Evolutionary conservation across 2,888 invertebrate species (phyloP).

Genomic region (Eupithecia dodoneata): DNA sequence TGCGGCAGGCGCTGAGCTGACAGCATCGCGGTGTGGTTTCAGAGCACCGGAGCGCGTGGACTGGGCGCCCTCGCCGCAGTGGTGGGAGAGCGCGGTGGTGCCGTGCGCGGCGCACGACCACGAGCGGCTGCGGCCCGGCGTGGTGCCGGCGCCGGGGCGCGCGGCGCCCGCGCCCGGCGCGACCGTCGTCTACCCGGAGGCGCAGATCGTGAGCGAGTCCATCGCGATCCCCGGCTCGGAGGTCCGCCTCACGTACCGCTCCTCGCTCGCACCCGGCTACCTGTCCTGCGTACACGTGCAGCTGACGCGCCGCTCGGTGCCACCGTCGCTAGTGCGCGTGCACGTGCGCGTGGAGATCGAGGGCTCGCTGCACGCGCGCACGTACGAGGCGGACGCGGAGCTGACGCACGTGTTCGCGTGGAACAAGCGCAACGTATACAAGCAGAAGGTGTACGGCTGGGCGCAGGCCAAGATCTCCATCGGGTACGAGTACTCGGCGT

Average conservation of each 20-base stretch:
- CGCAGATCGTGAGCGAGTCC: conserved; percentile 98
- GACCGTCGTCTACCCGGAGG: conserved; percentile 95
- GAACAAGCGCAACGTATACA: conserved; percentile 99
- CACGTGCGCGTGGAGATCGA: conserved; percentile 97
- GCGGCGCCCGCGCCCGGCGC: conserved; percentile 90
- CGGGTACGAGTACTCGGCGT: conserved; percentile 97
- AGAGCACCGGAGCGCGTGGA: conserved; percentile 75
- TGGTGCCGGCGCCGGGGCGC: conserved; percentile 95
- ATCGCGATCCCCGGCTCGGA: conserved; percentile 97
- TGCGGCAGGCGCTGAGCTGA: neutral
- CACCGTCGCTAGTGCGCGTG: conserved; percentile 92
- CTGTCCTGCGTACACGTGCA: conserved; percentile 96
- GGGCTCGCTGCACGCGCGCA: conserved; percentile 95
- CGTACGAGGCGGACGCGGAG: conserved; percentile 98
- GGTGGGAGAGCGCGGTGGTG: conserved; percentile 83
- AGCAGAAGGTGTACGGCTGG: conserved; percentile 96
- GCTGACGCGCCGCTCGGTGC: conserved; percentile 91
- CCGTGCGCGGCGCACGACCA: conserved; percentile 94
- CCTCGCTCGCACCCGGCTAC: conserved; percentile 97
- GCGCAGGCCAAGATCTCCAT: conserved; percentile 95
- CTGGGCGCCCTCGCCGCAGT: conserved; percentile 81
- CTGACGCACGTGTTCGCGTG: conserved; percentile 98
- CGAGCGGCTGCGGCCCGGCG: conserved; percentile 91
- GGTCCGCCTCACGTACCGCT: conserved; percentile 97
- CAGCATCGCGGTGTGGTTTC: conserved; percentile 28